Evolutionary conservation across 2,797 vertebrate species (phyloP), one percentile per base, ranked within the genome.

Genomic region (Bucorvus abyssinicus): DNA sequence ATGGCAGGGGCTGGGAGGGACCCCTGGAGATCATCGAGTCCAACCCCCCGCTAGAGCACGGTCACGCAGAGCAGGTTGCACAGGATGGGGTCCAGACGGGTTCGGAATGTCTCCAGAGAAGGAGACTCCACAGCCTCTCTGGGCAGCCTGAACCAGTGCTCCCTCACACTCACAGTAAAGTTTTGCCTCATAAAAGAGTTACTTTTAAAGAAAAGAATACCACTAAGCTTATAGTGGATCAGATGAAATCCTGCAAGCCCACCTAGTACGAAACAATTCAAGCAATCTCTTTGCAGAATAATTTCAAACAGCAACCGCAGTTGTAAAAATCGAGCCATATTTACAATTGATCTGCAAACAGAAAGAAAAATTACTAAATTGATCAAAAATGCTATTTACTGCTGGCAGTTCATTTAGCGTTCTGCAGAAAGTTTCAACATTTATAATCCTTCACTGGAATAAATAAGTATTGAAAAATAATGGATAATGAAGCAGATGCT

Each of bases 311-410:
- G 59, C 45, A 57, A 77, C 70, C 59, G 26, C 69, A 93, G 34
- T 64, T 75, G 29, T 71, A 84, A 85, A 94, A 91, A 76, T 71
- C 7, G 7, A 92, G 32, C 55, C 63, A 38, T 81, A 79, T 79
- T 94, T 74, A 76, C 83, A 82, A 89, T 63, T 7, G 17, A 90
- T 94, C 94, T 87, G 50, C 50, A 73, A 75, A 73, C 70, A 78
- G 87, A 93, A 93, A 92, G 64, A 84, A 90, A 91, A 94, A 88
- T 53, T 23, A 91, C 60, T 93, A 80, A 93, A 94, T 84, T 95
- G 92, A 93, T 92, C 74, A 86, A 81, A 90, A 94, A 84, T 68
- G 63, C 65, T 69, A 67, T 94, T 95, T 90, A 78, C 63, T 93
- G 76, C 64, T 73, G 84, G 69, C 59, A 93, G 70, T 87, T 93